These are phyloP conservation scores for Apodemus sylvaticus DNA, from an alignment of 2,113 vertebrate species.

Conservation along the genomic window DNA sequence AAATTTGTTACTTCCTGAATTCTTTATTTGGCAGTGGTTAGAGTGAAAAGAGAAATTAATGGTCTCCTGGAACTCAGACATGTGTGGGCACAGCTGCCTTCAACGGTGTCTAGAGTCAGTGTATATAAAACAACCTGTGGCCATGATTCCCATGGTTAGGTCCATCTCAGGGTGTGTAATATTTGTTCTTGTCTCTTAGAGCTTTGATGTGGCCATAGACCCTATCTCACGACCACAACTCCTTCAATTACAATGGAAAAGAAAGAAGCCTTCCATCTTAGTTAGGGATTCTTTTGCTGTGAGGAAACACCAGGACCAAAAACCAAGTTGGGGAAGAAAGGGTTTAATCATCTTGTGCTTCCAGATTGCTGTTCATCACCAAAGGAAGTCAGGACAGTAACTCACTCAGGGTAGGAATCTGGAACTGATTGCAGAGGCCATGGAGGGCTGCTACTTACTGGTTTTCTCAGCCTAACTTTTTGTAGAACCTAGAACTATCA, in stretches of 20 bases:
- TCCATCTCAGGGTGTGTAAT: not conserved
- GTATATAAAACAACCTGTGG: not conserved
- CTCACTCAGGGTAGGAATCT: too few species aligned
- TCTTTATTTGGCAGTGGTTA: not conserved
- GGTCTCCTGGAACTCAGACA: not conserved
- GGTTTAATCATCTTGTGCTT: too few species aligned
- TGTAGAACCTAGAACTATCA: too few species aligned
- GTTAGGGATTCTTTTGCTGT: too few species aligned
- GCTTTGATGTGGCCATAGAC: not conserved
- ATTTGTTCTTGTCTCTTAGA: not conserved
- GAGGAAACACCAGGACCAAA: too few species aligned
- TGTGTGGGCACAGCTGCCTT: not conserved
- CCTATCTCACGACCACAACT: not conserved
- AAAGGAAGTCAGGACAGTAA: too few species aligned
- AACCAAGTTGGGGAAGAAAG: too few species aligned
- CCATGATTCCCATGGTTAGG: not conserved
- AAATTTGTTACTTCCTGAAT: not conserved
- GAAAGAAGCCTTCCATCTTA: not conserved
- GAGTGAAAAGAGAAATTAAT: not conserved
- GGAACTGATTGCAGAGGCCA: too few species aligned
- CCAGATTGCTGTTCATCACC: too few species aligned
- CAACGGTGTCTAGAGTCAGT: not conserved
- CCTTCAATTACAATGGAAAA: not conserved
- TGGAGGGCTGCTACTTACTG: too few species aligned
- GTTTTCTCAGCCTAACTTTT: too few species aligned